Evolutionary conservation across 2,797 vertebrate genomes (phyloP), one percentile per base, ranked within the genome.

Genomic region (Lepidocolaptes lacrymiger): DNA sequence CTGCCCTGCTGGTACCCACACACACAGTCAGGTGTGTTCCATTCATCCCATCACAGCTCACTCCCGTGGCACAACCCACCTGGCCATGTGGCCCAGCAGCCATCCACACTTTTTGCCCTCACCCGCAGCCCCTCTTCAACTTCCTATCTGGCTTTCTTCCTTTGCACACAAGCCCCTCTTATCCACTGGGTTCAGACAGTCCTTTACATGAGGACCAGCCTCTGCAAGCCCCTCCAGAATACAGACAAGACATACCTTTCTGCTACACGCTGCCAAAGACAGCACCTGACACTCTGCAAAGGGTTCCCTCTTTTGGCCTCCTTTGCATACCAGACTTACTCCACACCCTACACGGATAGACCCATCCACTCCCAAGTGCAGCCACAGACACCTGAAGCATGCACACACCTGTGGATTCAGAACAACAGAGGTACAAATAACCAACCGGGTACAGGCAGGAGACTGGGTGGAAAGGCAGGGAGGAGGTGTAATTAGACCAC

Each of bases 11-110:
- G 41, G 4, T 32, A 54, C 2, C 1, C 51, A 24, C 69, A 5
- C 28, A 3, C 27, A 17, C 9, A 10, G 34, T 23, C 46, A 77
- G 52, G 44, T 18, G 20, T 32, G 51, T 56, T 43, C 74, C 36
- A 20, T 10, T 20, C 37, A 41, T 21, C 24, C 28, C 46, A 36
- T 16, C 41, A 39, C 1, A 0, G 8, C 27, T 66, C 1, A 0
- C 13, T 59, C 32, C 19, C 3, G 0, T 11, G 32, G 52, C 27
- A 44, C 37, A 46, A 1, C 21, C 16, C 77, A 34, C n/a, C 37
- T n/a, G 73, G 18, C 41, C 71, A 9, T 12, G n/a, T 2, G 10
- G 67, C 64, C 36, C 54, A 8, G 27, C 3, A 5, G 20, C 64
- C 20, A 64, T 54, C 44, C 21, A 43, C 41, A 28, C 26, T 21